Percentiles rank a stretch among this genome's conserved stretches.
phyloP scores from a whole-genome alignment of 1,140 invertebrate species.

The Asobara japonica region DNA sequence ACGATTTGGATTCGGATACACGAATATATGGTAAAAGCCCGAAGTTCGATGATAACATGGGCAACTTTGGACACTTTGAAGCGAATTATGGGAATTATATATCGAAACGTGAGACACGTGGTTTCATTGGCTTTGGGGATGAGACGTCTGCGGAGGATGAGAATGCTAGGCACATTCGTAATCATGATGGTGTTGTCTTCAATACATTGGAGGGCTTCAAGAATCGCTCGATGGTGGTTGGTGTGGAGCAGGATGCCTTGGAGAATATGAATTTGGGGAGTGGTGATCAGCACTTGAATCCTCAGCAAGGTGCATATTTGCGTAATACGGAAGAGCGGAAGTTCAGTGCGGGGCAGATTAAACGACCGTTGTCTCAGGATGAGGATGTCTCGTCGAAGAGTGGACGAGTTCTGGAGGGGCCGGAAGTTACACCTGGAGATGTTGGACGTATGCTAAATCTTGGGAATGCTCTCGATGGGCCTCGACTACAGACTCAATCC shows the following conservation, averaged over 20 bases:
- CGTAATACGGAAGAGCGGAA: conserved; percentile 54
- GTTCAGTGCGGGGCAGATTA: conserved; percentile 55
- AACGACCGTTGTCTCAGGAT: conserved; percentile 59
- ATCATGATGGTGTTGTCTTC: conserved; percentile 56
- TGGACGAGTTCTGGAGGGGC: conserved; percentile 50
- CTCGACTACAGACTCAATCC: conserved; percentile 56
- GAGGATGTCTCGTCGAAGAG: conserved; percentile 57
- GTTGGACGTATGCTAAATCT: conserved; percentile 64
- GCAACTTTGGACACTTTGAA: conserved; percentile 39
- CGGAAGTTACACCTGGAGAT: conserved; percentile 60
- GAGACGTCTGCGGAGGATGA: conserved; percentile 46
- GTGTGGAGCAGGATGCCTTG: conserved; percentile 5
- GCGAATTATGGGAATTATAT: conserved; percentile 21
- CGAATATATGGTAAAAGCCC: conserved; percentile 63
- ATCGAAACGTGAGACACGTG: neutral
- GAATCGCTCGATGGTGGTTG: conserved; percentile 44
- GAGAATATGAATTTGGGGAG: conserved; percentile 46
- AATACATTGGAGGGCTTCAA: conserved; percentile 63
- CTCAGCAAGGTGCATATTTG: conserved; percentile 47
- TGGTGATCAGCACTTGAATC: conserved; percentile 26
- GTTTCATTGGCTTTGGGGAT: conserved; percentile 37
- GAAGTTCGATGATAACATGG: conserved; percentile 61
- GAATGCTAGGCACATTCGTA: conserved; percentile 31
- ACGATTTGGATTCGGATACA: conserved; percentile 56
- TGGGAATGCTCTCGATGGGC: conserved; percentile 62